Conservation (phyloP, 2,888 invertebrate species). For the Oscheius sp. region DNA sequence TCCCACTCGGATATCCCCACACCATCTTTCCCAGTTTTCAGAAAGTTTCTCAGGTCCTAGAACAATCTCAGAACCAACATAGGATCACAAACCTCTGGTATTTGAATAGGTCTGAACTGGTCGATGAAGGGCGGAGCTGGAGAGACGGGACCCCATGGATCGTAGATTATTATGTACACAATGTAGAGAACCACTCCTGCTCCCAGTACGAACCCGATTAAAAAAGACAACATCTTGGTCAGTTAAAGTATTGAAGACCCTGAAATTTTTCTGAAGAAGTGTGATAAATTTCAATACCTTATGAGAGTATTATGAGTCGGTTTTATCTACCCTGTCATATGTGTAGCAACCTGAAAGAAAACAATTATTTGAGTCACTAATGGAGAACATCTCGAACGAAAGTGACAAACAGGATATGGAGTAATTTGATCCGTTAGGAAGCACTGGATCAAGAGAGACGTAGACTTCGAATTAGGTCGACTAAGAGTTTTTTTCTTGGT, state of each 20-base stretch:
- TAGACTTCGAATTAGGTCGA: too few relatives aligned
- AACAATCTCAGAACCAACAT: constrained; percentile 14
- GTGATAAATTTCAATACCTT: not conserved
- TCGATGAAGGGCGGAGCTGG: constrained; percentile 55
- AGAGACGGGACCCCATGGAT: constrained; percentile 52
- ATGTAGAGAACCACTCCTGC: constrained; percentile 46
- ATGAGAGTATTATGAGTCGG: too few relatives aligned
- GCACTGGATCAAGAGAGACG: too few relatives aligned
- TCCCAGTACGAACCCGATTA: constrained; percentile 56
- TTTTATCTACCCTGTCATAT: too few relatives aligned
- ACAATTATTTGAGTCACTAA: too few relatives aligned
- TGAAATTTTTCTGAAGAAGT: not conserved
- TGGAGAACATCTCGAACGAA: too few relatives aligned
- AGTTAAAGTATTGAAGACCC: not conserved
- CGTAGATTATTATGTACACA: constrained; percentile 55
- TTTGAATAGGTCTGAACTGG: constrained; percentile 63
- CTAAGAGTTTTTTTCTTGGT: too few relatives aligned
- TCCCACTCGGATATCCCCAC: constrained; percentile 65
- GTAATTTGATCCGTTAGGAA: too few relatives aligned
- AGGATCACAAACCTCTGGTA: constrained; percentile 55
- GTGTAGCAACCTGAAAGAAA: not conserved
- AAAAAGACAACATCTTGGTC: constrained; percentile 41
- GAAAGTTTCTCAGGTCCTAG: constrained; percentile 65
- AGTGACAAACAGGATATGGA: too few relatives aligned
- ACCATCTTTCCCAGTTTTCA: constrained; percentile 69